Base-by-base conservation (phyloP, 2,113 vertebrate species). In the Neotoma lepida region DNA sequence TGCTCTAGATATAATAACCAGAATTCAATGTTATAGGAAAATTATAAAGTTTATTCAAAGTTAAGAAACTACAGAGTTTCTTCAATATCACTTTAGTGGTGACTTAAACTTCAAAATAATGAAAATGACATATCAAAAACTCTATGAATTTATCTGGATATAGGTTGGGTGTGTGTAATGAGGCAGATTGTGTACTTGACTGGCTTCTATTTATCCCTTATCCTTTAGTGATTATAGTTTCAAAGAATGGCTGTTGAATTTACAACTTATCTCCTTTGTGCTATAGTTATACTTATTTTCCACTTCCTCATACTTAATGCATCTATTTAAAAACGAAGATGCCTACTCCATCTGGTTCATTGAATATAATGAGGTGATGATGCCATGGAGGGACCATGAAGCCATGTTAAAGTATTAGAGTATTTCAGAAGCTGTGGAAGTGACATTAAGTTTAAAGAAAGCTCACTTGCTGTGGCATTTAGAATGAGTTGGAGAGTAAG, bases 41-140 rank as follows among this genome's bases (percentile, higher is more conserved):
- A 82, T 46, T 95, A 96, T 96, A 96, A 96, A 98, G 95, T 96
- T 86, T 44, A 15, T 86, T 96, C 49, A 94, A 97, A 97, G 89
- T 90, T 90, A 95, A 71, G 88, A 93, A 97, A 68, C 70, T 86
- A 54, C 44, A 46, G 39, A 64, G 8, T 46, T 93, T 24, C 80
- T 97, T 22, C 0, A 91, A 74, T 81, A 91, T 95, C 56, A 78
- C 3, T 0, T 61, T 9, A 20, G 1, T 22, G 86, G 94, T 86
- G n/a, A 93, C 81, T 20, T 8, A 77, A n/a, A 94, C 82, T 91
- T 88, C 84, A 95, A 94, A 87, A 81, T 82, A 1, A 76, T 81
- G 81, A 81, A 95, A 3, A 1, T 84, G 30, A 54, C 22, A 70
- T 24, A 91, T 58, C 51, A 91, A 88, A 92, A 97, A 93, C 76